Evolutionary conservation across 2,797 vertebrate species (phyloP).

Genomic region (Selene dorsalis): DNA sequence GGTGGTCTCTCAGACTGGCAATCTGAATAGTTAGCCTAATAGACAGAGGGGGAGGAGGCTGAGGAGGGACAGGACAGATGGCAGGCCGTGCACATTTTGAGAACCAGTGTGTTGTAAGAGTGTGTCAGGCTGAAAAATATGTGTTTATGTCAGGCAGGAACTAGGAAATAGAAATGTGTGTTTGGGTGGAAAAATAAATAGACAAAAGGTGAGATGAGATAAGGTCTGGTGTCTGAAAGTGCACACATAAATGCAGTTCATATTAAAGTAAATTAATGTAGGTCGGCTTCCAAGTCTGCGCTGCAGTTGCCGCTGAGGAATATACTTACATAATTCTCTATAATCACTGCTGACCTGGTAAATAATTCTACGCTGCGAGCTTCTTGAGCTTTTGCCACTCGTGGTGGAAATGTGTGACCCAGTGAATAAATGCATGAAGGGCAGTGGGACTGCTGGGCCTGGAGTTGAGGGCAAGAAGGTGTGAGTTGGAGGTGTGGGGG

Average conservation of each 20-base stretch:
- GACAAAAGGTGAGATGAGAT: constrained; percentile 38
- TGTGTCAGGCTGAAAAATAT: constrained; percentile 68
- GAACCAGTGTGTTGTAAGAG: constrained; percentile 50
- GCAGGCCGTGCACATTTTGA: constrained; percentile 47
- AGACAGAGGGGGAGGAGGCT: constrained; percentile 22
- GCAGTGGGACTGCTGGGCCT: neutral
- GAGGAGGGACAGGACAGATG: constrained; percentile 63
- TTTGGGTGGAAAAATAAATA: constrained; percentile 49
- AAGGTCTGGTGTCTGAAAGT: constrained; percentile 14
- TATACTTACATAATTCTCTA: constrained; percentile 5
- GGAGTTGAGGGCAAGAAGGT: neutral
- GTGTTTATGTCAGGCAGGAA: constrained; percentile 70
- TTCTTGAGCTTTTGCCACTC: constrained; percentile 22
- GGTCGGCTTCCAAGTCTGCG: constrained; percentile 13
- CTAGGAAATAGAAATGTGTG: constrained; percentile 49
- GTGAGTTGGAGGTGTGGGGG: constrained; percentile 14
- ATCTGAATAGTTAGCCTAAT: constrained; percentile 58
- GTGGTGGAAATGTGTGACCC: constrained; percentile 32
- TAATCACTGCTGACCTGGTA: constrained; percentile 19
- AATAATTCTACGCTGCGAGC: constrained; percentile 26
- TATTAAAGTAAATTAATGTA: constrained; percentile 36
- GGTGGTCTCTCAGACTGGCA: constrained; percentile 60
- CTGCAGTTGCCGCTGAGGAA: constrained; percentile 20
- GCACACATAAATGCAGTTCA: constrained; percentile 8
- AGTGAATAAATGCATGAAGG: constrained; percentile 40